Conservation (phyloP, 2,888 invertebrate genomes). For the Dexiosoma caninum region DNA sequence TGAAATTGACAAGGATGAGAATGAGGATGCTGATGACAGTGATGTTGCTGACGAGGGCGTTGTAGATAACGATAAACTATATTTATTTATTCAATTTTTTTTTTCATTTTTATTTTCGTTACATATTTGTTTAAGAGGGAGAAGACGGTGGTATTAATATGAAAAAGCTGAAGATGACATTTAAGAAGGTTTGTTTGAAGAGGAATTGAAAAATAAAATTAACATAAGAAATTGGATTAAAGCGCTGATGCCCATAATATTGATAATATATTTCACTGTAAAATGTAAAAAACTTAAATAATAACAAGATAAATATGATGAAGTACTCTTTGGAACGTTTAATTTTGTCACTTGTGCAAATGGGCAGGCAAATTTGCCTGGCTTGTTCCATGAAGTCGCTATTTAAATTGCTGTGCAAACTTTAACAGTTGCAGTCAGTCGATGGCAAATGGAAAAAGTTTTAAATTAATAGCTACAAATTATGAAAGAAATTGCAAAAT, state of each 20-base stretch:
- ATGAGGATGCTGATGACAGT: conserved; percentile 20
- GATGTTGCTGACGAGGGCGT: not conserved
- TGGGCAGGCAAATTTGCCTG: no score
- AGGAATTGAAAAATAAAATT: conserved; percentile 48
- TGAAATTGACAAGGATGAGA: conserved; percentile 2
- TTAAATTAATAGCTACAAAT: no score
- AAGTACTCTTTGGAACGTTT: no score
- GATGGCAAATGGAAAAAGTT: no score
- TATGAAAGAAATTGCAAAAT: no score
- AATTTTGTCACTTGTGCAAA: no score
- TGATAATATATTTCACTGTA: not conserved
- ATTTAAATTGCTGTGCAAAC: no score
- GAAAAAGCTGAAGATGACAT: not conserved
- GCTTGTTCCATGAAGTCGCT: no score
- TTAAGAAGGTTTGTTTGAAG: not conserved
- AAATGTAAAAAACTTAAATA: not conserved
- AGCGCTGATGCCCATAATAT: conserved; percentile 20
- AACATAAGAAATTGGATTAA: conserved; percentile 52
- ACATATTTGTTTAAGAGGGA: not conserved
- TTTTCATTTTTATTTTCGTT: no score
- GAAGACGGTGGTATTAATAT: not conserved
- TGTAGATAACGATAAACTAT: not conserved
- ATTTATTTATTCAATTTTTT: no score
- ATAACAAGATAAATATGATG: conserved; percentile 15
- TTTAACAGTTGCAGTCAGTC: no score